Evolutionary conservation across 1,140 invertebrate species (phyloP).

Genomic region (Lepidurus packardi): DNA sequence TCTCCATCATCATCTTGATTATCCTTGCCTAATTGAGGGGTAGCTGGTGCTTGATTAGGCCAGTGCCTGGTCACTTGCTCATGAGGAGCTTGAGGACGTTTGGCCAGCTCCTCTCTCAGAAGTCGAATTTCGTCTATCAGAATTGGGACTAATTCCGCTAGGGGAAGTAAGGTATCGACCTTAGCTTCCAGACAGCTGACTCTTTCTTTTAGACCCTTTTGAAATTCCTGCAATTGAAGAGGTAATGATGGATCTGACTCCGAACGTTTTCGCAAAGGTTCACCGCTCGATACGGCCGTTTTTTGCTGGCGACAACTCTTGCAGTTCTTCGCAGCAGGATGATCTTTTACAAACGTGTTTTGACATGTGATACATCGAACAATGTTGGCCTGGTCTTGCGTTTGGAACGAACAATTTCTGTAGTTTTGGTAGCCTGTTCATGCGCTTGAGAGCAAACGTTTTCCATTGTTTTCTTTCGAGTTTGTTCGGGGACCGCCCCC

Average conservation of each 20-base stretch:
- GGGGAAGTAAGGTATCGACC: not conserved
- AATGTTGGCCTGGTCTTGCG: not conserved
- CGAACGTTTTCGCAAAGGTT: not conserved
- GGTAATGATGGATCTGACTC: not conserved
- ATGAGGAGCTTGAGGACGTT: not conserved
- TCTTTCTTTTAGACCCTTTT: not conserved
- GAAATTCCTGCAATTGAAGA: not conserved
- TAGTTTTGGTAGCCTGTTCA: too few relatives aligned
- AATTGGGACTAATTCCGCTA: not conserved
- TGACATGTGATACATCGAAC: not conserved
- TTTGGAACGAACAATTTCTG: too few relatives aligned
- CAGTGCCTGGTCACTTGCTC: not conserved
- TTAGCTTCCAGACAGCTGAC: not conserved
- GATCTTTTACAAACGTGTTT: not conserved
- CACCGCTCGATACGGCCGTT: not conserved
- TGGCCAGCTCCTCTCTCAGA: slow-evolving; percentile 3
- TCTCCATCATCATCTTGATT: not conserved
- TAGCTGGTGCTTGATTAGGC: not conserved
- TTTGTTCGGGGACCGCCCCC: too few relatives aligned
- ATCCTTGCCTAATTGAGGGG: slow-evolving; percentile 4
- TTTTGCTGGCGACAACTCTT: slow-evolving; percentile 23
- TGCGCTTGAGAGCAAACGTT: too few relatives aligned
- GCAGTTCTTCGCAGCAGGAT: not conserved
- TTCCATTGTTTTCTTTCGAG: too few relatives aligned
- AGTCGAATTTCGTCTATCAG: not conserved